Evolutionary conservation across 2,113 vertebrate genomes (phyloP), one percentile per base, ranked within the genome.

Genomic region (Microcebus murinus): DNA sequence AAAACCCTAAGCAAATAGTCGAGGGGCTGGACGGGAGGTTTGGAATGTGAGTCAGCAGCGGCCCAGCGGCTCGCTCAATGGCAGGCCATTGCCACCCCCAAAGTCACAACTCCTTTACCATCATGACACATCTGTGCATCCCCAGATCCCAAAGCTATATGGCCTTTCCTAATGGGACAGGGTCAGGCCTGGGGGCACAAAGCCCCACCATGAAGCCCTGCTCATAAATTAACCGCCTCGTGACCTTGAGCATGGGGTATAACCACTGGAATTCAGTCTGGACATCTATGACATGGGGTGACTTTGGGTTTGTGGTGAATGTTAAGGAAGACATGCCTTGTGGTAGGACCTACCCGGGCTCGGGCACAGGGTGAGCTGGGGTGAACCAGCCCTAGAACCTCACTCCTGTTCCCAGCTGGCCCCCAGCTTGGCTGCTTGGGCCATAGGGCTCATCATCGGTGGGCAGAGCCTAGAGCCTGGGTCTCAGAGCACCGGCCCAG

Each of bases 1-100:
- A 90, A 87, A 96, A 92, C n/a, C 25, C 42, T 68, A 59, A 48
- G 85, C 55, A 73, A 92, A 81, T 2, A 84, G 81, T 70, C 48
- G 42, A 61, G 52, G 67, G 29, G 57, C 10, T 8, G 9, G 71
- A n/a, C 0, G 6, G 36, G 18, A 4, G 42, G 14, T 87, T 13
- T 10, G 34, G n/a, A 11, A 27, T 0, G 0, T 20, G 36, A 27
- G 6, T 21, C 82, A 71, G 68, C 31, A 4, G 17, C 0, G 0
- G 2, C 2, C 1, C 11, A 18, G 52, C 3, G 14, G 2, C 8
- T 36, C 34, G 81, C 23, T 71, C 3, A 4, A 21, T 3, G 0
- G 0, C 31, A 59, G 31, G 12, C 1, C 31, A 6, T 25, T 2
- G 31, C 6, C 2, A 15, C 21, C 6, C 65, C 48, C 15, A 14